phyloP scores from a whole-genome alignment of 2,888 invertebrate species.

The Epistrophe eligans region DNA sequence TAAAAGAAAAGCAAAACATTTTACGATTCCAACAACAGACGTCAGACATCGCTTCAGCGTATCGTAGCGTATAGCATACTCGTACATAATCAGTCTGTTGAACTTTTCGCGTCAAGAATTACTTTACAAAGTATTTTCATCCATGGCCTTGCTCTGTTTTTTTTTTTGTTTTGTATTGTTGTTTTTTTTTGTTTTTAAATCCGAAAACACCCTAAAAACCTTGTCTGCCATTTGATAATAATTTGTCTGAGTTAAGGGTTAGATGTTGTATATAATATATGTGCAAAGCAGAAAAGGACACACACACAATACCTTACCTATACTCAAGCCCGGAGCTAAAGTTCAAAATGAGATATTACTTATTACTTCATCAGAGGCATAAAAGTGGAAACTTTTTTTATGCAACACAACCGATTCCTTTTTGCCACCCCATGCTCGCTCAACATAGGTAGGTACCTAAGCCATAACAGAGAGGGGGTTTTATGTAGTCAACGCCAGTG shows the following conservation, averaged over 20 bases:
- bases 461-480: not conserved
- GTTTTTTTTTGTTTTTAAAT: not conserved
- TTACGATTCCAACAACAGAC: conserved; percentile 62
- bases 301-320: conserved; percentile 1
- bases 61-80: not conserved
- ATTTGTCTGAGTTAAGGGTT: conserved; percentile 44
- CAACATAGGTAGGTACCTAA: too few relatives aligned
- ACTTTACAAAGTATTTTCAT: conserved; percentile 20
- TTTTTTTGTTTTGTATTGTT: not conserved
- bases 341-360: conserved; percentile 68
- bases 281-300: conserved; percentile 18
- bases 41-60: not conserved
- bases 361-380: conserved; percentile 76
- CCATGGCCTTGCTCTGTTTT: conserved; percentile 4
- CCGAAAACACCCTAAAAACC: conserved; percentile 12
- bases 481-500: not conserved
- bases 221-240: conserved; percentile 45
- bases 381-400: conserved; percentile 73
- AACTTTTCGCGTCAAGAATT: conserved; percentile 42
- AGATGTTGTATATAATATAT: not conserved
- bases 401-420: conserved; percentile 31
- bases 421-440: not conserved
- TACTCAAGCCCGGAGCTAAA: not conserved
- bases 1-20: conserved; percentile 67
- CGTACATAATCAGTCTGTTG: conserved; percentile 32